Percentiles rank a stretch among this genome's conserved stretches.
Conservation (phyloP, 2,113 vertebrate genomes). For the Brienomyrus longianalis region DNA sequence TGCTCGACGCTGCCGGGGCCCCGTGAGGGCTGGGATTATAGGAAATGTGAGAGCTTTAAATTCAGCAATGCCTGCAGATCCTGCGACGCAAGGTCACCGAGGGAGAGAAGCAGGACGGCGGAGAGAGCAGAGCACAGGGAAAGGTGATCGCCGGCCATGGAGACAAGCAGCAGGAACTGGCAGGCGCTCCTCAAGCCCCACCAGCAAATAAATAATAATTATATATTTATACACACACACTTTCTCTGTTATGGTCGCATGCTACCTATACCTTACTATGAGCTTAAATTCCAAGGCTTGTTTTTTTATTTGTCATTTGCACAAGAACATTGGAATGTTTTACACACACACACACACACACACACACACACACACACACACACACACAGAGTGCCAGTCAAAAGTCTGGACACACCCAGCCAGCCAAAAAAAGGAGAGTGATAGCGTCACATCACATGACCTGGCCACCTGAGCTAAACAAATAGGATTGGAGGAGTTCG, state of each 20-base stretch:
- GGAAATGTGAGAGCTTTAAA: constrained; percentile 35
- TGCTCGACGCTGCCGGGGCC: constrained; percentile 18
- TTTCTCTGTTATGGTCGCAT: too few relatives aligned
- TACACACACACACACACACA: too few relatives aligned
- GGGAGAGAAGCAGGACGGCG: not conserved
- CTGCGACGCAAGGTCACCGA: not conserved
- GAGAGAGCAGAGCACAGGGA: not conserved
- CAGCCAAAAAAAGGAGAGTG: not conserved
- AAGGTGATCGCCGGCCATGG: not conserved
- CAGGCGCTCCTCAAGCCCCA: not conserved
- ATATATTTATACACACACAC: not conserved
- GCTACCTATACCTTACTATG: too few relatives aligned
- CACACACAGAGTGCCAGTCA: not conserved
- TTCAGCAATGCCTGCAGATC: constrained; percentile 24
- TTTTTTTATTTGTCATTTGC: not conserved
- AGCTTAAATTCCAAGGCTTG: too few relatives aligned
- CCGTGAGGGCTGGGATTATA: constrained; percentile 34
- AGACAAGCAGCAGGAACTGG: not conserved
- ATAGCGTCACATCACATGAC: not conserved
- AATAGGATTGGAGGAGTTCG: not conserved
- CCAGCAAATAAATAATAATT: not conserved
- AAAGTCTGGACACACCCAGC: not conserved
- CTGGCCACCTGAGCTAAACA: not conserved
- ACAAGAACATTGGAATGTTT: not conserved
- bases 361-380: too few relatives aligned